Base-by-base conservation (phyloP, 2,113 vertebrate genomes). In the Bettongia penicillata region DNA sequence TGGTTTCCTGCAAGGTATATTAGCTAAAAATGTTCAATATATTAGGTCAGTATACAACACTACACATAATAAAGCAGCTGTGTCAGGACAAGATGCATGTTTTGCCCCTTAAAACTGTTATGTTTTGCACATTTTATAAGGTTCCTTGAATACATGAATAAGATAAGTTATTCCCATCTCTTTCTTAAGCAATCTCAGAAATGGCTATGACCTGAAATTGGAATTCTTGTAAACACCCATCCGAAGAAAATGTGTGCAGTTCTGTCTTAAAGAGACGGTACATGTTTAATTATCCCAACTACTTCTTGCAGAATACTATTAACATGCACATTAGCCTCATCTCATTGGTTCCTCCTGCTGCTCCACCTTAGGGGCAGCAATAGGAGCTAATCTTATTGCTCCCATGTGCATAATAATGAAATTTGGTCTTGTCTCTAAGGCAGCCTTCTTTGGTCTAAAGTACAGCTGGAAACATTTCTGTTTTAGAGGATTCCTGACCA, bases 141-240 rank as follows among this genome's bases (percentile, higher is more conserved):
- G 98, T 98, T 98, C 98, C 98, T 98, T 99, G 99, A 99, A 99
- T 99, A 98, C 98, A 99, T 99, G 98, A 99, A 99, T 99, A 99
- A 98, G 98, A 98, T 98, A 98, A 98, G 98, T 99, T 98, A 98
- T 98, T 97, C 98, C 97, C 98, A 98, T 98, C 98, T 98, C 98
- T 98, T 99, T 99, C 98, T 99, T 99, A 98, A 98, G 98, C 98
- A 98, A 97, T 98, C 98, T 98, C 98, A 98, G 98, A 99, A 99
- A 98, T 98, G 98, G 98, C 98, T 99, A 98, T 99, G 99, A 99
- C 99, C 99, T 99, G 98, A 98, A 99, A 99, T 98, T 99, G 98
- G 98, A 99, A 99, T 98, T 98, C 98, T 98, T 98, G 98, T 99
- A 99, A 99, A 99, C 98, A 99, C 98, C 99, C 98, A 99, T 98